A percentile compares a stretch with the other conserved stretches of the same genome.
Evolutionary conservation across 2,113 vertebrate genomes (phyloP).

Genomic region (Bos taurus): ARS-UCD2.0 NC_037357.1:42105501-42106000

Average conservation of each 20-base stretch:
- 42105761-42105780: not conserved
- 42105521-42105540: not conserved
- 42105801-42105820: conserved; percentile 42
- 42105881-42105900: not conserved
- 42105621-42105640: not conserved
- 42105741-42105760: not conserved
- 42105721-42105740: not conserved
- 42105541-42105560: conserved; percentile 45
- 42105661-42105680: not conserved
- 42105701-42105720: not conserved
- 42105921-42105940: not conserved
- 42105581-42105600: not conserved
- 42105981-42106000: not conserved
- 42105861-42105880: not conserved
- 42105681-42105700: not conserved
- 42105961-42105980: not conserved
- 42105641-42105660: not conserved
- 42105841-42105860: conserved; percentile 16
- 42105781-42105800: conserved; percentile 45
- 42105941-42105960: not conserved
- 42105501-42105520: not conserved
- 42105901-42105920: conserved; percentile 22
- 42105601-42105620: not conserved
- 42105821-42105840: not conserved
- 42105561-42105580: not conserved